Evolutionary conservation across 2,888 invertebrate genomes (phyloP).

Genomic region (Camptogramma bilineatum): DNA sequence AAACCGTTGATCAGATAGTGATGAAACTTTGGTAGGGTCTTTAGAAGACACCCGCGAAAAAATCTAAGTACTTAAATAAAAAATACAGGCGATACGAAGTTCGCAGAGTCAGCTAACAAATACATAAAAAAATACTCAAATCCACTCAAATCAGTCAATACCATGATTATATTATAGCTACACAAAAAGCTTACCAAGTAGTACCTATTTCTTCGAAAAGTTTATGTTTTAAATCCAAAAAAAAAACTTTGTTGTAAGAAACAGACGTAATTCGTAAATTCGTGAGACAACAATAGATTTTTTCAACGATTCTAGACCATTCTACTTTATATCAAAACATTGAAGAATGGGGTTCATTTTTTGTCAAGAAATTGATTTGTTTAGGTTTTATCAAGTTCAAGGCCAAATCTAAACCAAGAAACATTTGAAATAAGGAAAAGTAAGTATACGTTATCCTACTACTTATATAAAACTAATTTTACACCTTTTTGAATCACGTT

Average conservation of each 20-base stretch:
- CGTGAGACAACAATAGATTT: constrained; percentile 48
- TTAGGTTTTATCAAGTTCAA: constrained; percentile 52
- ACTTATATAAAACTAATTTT: too few species aligned
- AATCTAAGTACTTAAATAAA: too few species aligned
- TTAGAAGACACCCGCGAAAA: too few species aligned
- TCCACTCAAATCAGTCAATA: neutral
- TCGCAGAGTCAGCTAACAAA: too few species aligned
- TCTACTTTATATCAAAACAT: constrained; percentile 56
- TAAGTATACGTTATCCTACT: too few species aligned
- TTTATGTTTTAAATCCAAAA: neutral
- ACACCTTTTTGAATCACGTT: too few species aligned
- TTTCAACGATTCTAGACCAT: constrained; percentile 52
- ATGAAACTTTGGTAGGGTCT: too few species aligned
- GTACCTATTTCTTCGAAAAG: constrained; percentile 12
- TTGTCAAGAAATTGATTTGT: constrained; percentile 45
- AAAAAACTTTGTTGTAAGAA: constrained; percentile 44
- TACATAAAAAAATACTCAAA: neutral
- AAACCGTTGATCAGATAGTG: too few species aligned
- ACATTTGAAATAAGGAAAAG: neutral
- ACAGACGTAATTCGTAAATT: constrained; percentile 43
- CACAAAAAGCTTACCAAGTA: neutral
- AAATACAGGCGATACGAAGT: too few species aligned
- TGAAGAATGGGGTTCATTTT: constrained; percentile 48
- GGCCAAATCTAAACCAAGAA: constrained; percentile 11
- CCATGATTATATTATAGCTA: neutral